Base-by-base conservation (phyloP, 2,888 invertebrate species). In the Diadegma fenestrale region DNA sequence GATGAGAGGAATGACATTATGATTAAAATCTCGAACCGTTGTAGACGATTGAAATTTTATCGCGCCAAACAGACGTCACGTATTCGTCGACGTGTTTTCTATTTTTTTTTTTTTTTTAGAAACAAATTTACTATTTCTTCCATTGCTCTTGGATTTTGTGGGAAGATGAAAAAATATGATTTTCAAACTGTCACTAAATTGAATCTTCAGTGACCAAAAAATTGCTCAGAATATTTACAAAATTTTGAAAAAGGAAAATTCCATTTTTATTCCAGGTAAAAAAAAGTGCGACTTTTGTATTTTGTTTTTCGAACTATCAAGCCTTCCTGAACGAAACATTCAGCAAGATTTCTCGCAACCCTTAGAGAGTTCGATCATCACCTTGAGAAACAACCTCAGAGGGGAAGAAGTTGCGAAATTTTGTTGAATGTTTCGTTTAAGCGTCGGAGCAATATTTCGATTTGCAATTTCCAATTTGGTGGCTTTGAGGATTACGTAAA, bases 1-100 rank as follows among this genome's bases (percentile, higher is more conserved):
- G 66, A 77, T 83, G 68, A 83, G 80, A 80, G 86, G 86, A 86
- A 86, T 86, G 86, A 66, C 72, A 73, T 83, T 83, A 83, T 51
- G 71, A 72, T 72, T 45, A 43, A 85, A 78, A 86, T 86, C 86
- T 86, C 83, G 77, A 80, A 86, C 86, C 86, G 86, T 86, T 86
- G 86, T 86, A 86, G 86, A 86, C 86, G 86, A 86, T 83, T 86
- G 86, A 86, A 86, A 86, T 86, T 86, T 86, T 86, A 86, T 86
- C 86, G 77, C 86, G 86, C 86, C 83, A 78, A 75, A 72, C 85
- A 79, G 85, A 80, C 82, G 86, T 86, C 73, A 78, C 83, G 80
- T 83, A 76, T 80, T 80, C 80, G 83, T 80, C 83, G 82, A 77
- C 76, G 77, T 63, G 76, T 63, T 26, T 17, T 30, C 45, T 41